A percentile compares a stretch with the other conserved stretches of the same genome.
Conservation (phyloP, 1,140 invertebrate genomes). For the Hirudo medicinalis region DNA sequence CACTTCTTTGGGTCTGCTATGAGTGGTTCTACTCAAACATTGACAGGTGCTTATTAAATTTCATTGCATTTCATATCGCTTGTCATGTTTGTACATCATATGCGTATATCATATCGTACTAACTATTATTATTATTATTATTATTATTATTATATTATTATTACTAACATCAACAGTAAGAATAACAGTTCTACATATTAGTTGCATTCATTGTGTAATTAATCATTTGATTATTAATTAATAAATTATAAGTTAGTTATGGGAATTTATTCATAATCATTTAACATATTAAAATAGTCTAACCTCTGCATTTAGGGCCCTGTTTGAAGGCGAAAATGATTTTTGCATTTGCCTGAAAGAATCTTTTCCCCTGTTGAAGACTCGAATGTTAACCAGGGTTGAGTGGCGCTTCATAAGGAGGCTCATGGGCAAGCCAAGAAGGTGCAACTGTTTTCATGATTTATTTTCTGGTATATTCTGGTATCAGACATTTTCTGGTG, state of each 20-base stretch:
- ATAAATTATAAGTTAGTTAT: background rate
- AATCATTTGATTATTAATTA: no score
- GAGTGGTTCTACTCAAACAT: constrained; percentile 99
- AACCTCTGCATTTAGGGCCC: constrained; percentile 47
- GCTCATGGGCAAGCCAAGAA: constrained; percentile 89
- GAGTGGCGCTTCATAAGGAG: constrained; percentile 91
- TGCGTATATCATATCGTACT: no score
- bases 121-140: constrained; percentile 21
- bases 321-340: constrained; percentile 92
- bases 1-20: constrained; percentile 96
- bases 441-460: constrained; percentile 43
- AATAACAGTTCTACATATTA: no score
- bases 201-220: background rate
- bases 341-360: constrained; percentile 86
- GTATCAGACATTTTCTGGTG: no score
- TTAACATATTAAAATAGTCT: background rate
- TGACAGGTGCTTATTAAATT: constrained; percentile 53
- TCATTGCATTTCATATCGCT: constrained; percentile 23
- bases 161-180: background rate
- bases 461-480: no score
- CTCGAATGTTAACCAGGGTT: constrained; percentile 64
- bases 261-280: background rate
- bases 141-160: constrained; percentile 23
- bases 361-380: constrained; percentile 81
- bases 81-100: no score